A percentile compares a stretch with the other conserved stretches of the same genome.
phyloP scores from a whole-genome alignment of 2,797 vertebrate genomes.

The Myotis myotis region DNA sequence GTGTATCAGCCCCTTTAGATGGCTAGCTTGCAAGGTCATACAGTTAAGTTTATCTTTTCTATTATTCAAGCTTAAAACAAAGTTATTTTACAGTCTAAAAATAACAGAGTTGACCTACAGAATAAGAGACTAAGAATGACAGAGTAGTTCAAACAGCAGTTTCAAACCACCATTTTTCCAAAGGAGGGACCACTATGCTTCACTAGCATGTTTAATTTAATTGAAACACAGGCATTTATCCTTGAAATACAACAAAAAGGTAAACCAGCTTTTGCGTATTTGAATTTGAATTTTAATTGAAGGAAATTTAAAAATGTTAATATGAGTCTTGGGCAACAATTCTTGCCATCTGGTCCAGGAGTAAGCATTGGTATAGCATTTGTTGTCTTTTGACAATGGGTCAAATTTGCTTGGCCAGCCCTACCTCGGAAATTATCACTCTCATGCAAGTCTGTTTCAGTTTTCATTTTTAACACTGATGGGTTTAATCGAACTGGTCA shows the following conservation, averaged over 20 bases:
- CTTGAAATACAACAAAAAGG: background rate
- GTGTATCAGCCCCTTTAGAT: too few species aligned
- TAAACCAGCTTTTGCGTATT: background rate
- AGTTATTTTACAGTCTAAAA: too few species aligned
- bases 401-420: conserved; percentile 1
- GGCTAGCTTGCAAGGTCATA: too few species aligned
- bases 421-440: background rate
- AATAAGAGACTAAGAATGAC: too few species aligned
- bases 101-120: too few species aligned
- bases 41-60: too few species aligned
- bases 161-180: too few species aligned
- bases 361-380: conserved; percentile 1
- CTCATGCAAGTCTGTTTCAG: conserved; percentile 4
- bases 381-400: background rate
- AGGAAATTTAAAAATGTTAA: background rate
- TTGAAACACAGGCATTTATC: background rate
- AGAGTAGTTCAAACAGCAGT: too few species aligned
- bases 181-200: too few species aligned
- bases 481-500: background rate
- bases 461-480: conserved; percentile 44
- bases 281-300: conserved; percentile 15
- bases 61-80: too few species aligned
- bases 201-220: background rate
- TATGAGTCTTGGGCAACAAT: background rate
- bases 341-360: conserved; percentile 3